Conservation (phyloP, 2,113 vertebrate genomes). For the Ursus arctos region DNA sequence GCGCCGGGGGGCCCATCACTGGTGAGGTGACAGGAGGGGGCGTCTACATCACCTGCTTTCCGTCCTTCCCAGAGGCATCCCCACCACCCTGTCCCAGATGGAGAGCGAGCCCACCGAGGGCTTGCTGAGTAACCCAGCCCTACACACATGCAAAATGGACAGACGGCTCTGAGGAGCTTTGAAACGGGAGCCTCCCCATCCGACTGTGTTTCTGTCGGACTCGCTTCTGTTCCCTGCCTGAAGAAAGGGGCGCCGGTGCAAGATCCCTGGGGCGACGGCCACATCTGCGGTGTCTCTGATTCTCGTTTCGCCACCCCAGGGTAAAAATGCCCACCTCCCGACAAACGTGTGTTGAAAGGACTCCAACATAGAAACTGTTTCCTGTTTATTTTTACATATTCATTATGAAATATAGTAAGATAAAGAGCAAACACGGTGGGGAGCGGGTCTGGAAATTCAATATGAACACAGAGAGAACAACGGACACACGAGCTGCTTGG, state of each 20-base stretch:
- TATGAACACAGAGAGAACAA: not conserved
- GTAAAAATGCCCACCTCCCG: not conserved
- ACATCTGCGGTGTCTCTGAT: not conserved
- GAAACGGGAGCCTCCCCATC: accelerated
- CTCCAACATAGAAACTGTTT: not conserved
- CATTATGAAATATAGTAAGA: not conserved
- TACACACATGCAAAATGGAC: accelerated
- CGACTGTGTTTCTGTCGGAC: accelerated
- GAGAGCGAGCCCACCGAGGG: accelerated
- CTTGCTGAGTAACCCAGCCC: not conserved
- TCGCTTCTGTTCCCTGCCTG: not conserved
- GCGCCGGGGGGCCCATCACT: accelerated
- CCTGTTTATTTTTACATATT: not conserved
- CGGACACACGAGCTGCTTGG: accelerated
- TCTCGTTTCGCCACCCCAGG: not conserved
- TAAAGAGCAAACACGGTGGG: not conserved
- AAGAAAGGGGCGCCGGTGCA: no score
- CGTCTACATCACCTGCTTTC: accelerated
- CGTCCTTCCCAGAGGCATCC: not conserved
- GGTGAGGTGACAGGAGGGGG: not conserved
- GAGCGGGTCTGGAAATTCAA: not conserved
- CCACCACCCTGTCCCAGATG: accelerated
- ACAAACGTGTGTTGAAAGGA: not conserved
- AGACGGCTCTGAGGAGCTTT: accelerated
- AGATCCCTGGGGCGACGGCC: accelerated